Base-by-base conservation (phyloP, 2,797 vertebrate species). In the Microctenopoma steveboyesi region DNA sequence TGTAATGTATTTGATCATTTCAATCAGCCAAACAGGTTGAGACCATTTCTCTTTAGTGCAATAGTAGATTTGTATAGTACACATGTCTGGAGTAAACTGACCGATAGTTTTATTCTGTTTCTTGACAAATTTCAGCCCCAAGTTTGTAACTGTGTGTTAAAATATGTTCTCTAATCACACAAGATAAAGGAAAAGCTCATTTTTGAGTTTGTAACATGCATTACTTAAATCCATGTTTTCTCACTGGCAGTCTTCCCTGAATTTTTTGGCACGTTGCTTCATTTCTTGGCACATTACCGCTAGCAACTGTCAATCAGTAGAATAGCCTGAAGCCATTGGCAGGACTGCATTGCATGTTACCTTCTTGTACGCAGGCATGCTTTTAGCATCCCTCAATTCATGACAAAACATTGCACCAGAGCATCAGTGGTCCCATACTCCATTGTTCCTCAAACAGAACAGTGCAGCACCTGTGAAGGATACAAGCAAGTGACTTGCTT, bases 231-330 rank as follows among this genome's bases (percentile, higher is more conserved):
- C 8, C 15, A 28, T n/a, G 1, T 51, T 39, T 69, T 18, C 13
- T 40, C 42, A 6, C 7, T 0, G 10, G 35, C 52, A 35, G 43
- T 47, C 28, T 56, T 58, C 10, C 13, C 22, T 30, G 0, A 30
- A 3, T 54, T 35, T 67, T 1, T 71, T 62, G 1, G 45, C 64
- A 68, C 28, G 8, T 40, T 42, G 27, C 7, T 42, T 50, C 8
- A 60, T 39, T 25, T 51, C 2, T 71, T 63, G 1, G 45, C 65
- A 68, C 28, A 11, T 42, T 42, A 62, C 22, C 56, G 40, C 40
- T 49, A 56, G 42, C 30, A 53, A 22, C 47, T 68, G 49, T 74
- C 13, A 1, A 39, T 13, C 49, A 57, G 16, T 63, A 16, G 47
- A 56, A 71, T 43, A 45, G 8, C 13, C 35, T 33, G 10, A 42